Evolutionary conservation across 2,888 invertebrate genomes (phyloP), one percentile per base, ranked within the genome.

Genomic region (Pyrrhosoma nymphula): DNA sequence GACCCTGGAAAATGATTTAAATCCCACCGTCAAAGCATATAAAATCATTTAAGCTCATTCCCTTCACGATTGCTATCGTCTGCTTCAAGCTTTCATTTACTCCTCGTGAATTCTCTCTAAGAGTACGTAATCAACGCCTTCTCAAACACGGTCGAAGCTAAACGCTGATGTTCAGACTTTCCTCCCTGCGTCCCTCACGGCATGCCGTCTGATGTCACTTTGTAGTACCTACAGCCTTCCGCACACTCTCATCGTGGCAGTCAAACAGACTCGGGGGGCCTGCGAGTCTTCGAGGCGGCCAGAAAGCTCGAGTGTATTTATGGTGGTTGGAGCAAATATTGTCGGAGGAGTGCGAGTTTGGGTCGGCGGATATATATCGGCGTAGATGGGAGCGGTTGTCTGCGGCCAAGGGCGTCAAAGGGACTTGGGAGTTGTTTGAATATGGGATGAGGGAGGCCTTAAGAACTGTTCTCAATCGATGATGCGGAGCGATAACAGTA

Each of bases 261-360:
- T 60, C 91, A 69, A 91, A 91, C 39, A 89, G 20, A 47, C 60
- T 60, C 20, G 16, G 23, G n/a, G 63, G 39, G n/a, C n/a, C 63
- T 63, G 63, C 30, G 18, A 82, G 26, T 82, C 82, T 82, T 82
- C 82, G n/a, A 82, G 82, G 30, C 91, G 23, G 47, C 47, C 47
- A 47, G 47, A 16, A 18, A 60, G 30, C 35, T 90, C 18, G 35
- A 20, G 63, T 63, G 63, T 91, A 39, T 91, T 91, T 91, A 91
- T 39, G 91, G 63, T 30, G 63, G 63, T 35, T 39, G 60, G 91
- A 63, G 39, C 56, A 89, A 89, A 89, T 89, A 89, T 89, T 89
- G 89, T n/a, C n/a, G 56, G 89, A 39, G 63, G 26, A 69, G 63
- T 63, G 91, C 8, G 63, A 39, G 63, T 26, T 39, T 35, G 39